phyloP scores from a whole-genome alignment of 92 coral and sea anemone genomes.

The Bergia sp. region DNA sequence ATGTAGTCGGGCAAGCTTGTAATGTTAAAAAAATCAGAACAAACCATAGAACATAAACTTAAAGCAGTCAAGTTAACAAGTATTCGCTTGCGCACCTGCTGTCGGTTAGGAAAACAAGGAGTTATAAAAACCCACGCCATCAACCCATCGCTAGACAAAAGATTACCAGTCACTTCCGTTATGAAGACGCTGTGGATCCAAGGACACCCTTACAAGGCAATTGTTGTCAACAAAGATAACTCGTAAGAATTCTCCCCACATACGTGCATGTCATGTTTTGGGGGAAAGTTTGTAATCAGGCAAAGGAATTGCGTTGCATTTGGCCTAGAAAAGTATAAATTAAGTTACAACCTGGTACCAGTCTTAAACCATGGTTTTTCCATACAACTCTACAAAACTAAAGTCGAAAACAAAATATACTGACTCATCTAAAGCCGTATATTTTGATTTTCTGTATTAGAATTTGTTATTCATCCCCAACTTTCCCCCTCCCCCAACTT shows the following conservation, averaged over 20 bases:
- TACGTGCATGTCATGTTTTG: not conserved
- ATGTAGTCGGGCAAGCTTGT: not conserved
- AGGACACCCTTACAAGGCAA: constrained; percentile 29
- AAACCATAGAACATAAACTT: not conserved
- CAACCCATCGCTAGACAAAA: constrained; percentile 14
- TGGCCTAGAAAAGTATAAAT: too few relatives aligned
- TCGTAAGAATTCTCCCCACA: too few relatives aligned
- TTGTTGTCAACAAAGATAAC: constrained; percentile 12
- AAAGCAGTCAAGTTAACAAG: not conserved
- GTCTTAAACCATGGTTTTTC: too few relatives aligned
- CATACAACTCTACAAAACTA: too few relatives aligned
- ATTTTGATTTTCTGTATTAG: too few relatives aligned
- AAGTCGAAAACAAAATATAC: too few relatives aligned
- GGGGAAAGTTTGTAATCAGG: not conserved
- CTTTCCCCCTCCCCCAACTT: too few relatives aligned
- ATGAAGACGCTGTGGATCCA: constrained; percentile 21
- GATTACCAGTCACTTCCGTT: not conserved
- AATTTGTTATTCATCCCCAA: too few relatives aligned
- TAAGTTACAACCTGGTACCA: too few relatives aligned
- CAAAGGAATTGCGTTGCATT: not conserved
- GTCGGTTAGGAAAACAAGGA: constrained; percentile 22
- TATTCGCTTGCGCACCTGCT: not conserved
- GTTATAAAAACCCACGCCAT: not conserved
- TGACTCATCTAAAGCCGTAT: too few relatives aligned
- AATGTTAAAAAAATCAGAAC: not conserved